Evolutionary conservation across 2,113 vertebrate species (phyloP).

Genomic region (Hypomesus transpacificus): DNA sequence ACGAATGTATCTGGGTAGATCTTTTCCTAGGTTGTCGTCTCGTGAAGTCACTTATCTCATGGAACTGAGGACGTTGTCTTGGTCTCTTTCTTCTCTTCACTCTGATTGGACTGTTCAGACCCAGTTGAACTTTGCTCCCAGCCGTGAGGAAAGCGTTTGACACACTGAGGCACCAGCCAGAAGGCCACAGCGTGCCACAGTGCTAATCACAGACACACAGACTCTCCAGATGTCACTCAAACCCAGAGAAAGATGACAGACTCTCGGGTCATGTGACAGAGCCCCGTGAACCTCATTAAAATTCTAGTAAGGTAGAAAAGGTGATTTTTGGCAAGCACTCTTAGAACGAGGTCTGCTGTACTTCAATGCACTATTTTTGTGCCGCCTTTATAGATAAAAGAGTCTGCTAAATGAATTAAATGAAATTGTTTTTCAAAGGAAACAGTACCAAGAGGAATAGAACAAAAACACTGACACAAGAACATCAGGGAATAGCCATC

Average conservation of each 20-base stretch:
- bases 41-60: neutral
- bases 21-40: neutral
- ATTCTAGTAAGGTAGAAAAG: neutral
- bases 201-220: neutral
- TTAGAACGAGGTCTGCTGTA: no score
- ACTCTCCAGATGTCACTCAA: neutral
- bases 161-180: neutral
- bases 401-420: no score
- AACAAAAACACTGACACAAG: no score
- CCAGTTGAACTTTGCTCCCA: constrained; percentile 1
- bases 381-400: no score
- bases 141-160: neutral
- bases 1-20: no score
- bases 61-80: neutral
- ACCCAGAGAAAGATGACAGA: neutral
- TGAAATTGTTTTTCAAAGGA: no score
- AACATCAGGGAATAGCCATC: no score
- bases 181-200: neutral
- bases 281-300: neutral
- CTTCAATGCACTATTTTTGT: no score
- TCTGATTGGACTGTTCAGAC: neutral
- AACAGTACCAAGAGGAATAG: no score
- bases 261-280: neutral
- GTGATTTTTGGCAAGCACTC: no score
- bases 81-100: neutral